Conservation (phyloP, 1,140 invertebrate species). For the Aphaenogaster ashmeadi region DNA sequence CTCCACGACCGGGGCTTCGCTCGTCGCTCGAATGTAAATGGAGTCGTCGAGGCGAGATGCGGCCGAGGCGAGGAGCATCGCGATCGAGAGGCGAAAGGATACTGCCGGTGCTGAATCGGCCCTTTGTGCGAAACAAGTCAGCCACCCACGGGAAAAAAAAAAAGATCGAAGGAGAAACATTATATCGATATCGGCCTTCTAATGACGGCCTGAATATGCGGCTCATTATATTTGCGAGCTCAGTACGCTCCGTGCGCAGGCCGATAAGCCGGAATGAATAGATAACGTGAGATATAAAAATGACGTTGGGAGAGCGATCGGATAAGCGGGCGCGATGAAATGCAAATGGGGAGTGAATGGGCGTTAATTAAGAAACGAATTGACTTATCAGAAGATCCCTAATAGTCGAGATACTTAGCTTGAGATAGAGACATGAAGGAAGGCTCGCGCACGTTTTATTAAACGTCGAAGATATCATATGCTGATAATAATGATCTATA, state of each 20-base stretch:
- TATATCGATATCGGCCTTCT: slow-evolving; percentile 53
- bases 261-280: slow-evolving; percentile 48
- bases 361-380: slow-evolving; percentile 49
- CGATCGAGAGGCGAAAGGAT: slow-evolving; percentile 40
- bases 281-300: slow-evolving; percentile 46
- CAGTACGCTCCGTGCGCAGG: background rate
- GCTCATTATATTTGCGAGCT: slow-evolving; percentile 73
- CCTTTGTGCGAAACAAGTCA: slow-evolving; percentile 51
- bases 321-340: slow-evolving; percentile 31
- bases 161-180: slow-evolving; percentile 35
- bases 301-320: slow-evolving; percentile 31
- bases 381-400: slow-evolving; percentile 5
- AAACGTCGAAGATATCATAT: background rate
- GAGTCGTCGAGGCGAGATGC: slow-evolving; percentile 66
- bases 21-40: slow-evolving; percentile 71
- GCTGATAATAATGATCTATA: background rate
- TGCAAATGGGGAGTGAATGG: slow-evolving; percentile 46
- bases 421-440: background rate
- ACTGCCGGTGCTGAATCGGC: slow-evolving; percentile 46
- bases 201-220: slow-evolving; percentile 58
- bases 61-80: slow-evolving; percentile 13
- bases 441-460: background rate
- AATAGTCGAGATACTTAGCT: background rate
- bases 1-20: slow-evolving; percentile 31
- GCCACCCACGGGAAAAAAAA: slow-evolving; percentile 15